Evolutionary conservation across 2,797 vertebrate genomes (phyloP).

Genomic region (Aplochiton taeniatus): DNA sequence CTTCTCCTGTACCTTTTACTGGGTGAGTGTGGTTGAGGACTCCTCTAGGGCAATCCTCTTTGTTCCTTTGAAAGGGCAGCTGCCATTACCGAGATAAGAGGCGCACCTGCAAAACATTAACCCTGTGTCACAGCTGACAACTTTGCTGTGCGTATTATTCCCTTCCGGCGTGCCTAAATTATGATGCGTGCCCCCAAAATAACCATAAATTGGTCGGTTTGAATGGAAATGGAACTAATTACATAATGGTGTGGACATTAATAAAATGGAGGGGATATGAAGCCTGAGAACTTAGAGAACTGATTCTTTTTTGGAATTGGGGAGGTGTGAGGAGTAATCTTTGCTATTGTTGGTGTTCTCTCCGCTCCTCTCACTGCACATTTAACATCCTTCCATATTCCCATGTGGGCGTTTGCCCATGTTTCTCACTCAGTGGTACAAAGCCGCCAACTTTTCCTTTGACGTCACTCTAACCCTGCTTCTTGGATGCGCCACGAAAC

Average conservation of each 20-base stretch:
- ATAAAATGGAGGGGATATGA: no score
- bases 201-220: not conserved
- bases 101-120: constrained; percentile 44
- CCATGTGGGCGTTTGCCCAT: no score
- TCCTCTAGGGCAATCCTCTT: constrained; percentile 23
- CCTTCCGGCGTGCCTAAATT: not conserved
- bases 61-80: constrained; percentile 43
- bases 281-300: no score
- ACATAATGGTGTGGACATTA: no score
- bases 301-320: no score
- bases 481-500: not conserved
- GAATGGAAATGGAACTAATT: not conserved
- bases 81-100: constrained; percentile 35
- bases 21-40: not conserved
- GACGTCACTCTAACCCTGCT: not conserved
- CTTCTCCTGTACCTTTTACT: not conserved
- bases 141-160: constrained; percentile 8
- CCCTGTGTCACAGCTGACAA: constrained; percentile 30
- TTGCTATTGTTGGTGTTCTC: no score
- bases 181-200: not conserved
- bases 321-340: no score
- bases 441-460: not conserved
- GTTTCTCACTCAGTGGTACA: not conserved
- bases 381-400: no score
- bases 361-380: no score